Evolutionary conservation across 2,797 vertebrate genomes (phyloP).

Genomic region (Spea hammondii): DNA sequence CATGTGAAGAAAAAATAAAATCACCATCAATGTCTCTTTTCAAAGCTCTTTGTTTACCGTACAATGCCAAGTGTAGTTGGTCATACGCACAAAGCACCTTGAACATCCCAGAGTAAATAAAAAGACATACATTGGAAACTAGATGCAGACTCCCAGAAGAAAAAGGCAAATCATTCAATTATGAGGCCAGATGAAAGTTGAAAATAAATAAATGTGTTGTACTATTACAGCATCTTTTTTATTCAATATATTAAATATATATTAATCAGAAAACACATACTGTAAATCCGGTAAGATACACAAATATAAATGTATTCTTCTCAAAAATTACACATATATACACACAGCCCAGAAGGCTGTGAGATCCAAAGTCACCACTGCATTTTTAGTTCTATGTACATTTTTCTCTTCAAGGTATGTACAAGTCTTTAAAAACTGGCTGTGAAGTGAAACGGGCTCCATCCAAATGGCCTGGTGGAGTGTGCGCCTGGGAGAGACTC

Average conservation of each 20-base stretch:
- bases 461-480: constrained; percentile 1
- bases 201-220: constrained; percentile 15
- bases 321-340: constrained; percentile 66
- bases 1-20: too few relatives aligned
- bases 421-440: constrained; percentile 58
- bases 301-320: constrained; percentile 70
- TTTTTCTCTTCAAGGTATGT: constrained; percentile 55
- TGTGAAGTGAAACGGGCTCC: constrained; percentile 18
- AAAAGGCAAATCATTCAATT: too few relatives aligned
- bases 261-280: constrained; percentile 69
- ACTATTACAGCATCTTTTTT: constrained; percentile 62
- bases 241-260: constrained; percentile 62
- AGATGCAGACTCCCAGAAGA: too few relatives aligned
- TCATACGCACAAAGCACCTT: too few relatives aligned
- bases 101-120: too few relatives aligned
- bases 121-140: too few relatives aligned
- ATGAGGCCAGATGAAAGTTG: too few relatives aligned
- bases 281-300: constrained; percentile 70
- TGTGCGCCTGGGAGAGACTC: not conserved
- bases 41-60: too few relatives aligned
- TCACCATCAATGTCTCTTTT: too few relatives aligned
- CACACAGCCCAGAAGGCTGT: constrained; percentile 57
- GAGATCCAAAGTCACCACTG: constrained; percentile 45
- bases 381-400: constrained; percentile 17
- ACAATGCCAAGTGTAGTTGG: too few relatives aligned